Base-by-base conservation (phyloP, 2,113 vertebrate genomes). In the Plestiodon gilberti region DNA sequence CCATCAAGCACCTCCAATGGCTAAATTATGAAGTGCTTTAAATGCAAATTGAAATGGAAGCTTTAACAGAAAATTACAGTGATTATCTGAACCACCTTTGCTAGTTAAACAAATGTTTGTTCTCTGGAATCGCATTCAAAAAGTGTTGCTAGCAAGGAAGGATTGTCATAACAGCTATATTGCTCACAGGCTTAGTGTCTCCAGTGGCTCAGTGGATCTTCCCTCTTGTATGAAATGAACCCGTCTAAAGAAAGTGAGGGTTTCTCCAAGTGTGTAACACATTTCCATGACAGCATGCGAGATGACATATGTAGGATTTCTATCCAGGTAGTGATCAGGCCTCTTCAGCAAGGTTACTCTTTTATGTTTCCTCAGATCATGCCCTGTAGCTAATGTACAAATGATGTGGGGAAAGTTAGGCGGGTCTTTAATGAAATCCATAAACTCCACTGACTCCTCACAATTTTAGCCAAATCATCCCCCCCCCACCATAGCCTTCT, bases 1-100 rank as follows among this genome's bases (percentile, higher is more conserved):
- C 87, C 88, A 78, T 85, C 89, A 77, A 92, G 70, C 20, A 55
- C 89, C 88, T 93, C 82, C 91, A 94, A 90, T 88, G 82, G 84
- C 81, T 65, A 91, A 85, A 88, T 90, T 94, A 92, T 91, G 87
- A 95, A 93, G 86, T 92, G 79, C 62, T 94, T 93, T 83, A 93
- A 94, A 93, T 90, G 86, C 89, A 93, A 92, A 92, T 88, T 81
- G 48, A 93, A 94, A 93, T 91, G 25, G 69, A 87, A 38, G 15
- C 83, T 70, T 91, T 93, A 90, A 89, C 89, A 81, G 87, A 79
- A 94, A 92, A 94, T 91, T 74, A 71, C 74, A 88, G 64, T 84
- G 89, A 92, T 93, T 92, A 92, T 91, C 78, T 89, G 74, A 90
- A 85, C 67, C 88, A 88, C 69, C 84, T 93, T 83, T 91, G 67